These are phyloP conservation scores for Linurgus olivaceus DNA, from an alignment of 2,797 vertebrate genomes.

Conservation along the genomic window DNA sequence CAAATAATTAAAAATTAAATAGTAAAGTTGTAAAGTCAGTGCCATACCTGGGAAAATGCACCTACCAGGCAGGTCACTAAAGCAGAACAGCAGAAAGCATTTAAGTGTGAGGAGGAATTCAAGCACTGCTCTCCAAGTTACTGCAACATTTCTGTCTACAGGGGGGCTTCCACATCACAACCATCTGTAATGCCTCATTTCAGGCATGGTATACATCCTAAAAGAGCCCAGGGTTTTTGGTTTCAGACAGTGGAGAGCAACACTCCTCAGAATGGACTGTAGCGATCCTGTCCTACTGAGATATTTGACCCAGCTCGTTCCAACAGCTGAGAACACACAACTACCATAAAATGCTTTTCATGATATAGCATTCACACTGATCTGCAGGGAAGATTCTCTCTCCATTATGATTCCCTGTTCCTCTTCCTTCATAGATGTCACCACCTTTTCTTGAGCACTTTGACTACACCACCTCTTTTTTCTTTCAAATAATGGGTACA, in stretches of 20 bases:
- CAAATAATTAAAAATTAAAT: neutral
- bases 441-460: neutral
- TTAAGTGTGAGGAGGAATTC: neutral
- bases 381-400: neutral
- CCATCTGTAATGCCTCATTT: neutral
- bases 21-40: neutral
- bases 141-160: neutral
- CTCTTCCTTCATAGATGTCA: neutral
- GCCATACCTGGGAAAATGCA: neutral
- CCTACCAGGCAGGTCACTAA: neutral
- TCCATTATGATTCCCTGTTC: neutral
- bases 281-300: neutral
- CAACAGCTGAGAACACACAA: neutral
- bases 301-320: fast-evolving
- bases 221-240: neutral
- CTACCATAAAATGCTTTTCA: fast-evolving
- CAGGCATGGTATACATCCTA: neutral
- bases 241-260: neutral
- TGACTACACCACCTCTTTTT: neutral
- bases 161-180: neutral
- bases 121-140: neutral
- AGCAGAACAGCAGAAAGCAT: neutral
- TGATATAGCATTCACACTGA: neutral
- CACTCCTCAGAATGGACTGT: neutral
- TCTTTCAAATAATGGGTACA: neutral